Evolutionary conservation across 2,888 invertebrate species (phyloP), one percentile per base, ranked within the genome.

Genomic region (Seira musarum): DNA sequence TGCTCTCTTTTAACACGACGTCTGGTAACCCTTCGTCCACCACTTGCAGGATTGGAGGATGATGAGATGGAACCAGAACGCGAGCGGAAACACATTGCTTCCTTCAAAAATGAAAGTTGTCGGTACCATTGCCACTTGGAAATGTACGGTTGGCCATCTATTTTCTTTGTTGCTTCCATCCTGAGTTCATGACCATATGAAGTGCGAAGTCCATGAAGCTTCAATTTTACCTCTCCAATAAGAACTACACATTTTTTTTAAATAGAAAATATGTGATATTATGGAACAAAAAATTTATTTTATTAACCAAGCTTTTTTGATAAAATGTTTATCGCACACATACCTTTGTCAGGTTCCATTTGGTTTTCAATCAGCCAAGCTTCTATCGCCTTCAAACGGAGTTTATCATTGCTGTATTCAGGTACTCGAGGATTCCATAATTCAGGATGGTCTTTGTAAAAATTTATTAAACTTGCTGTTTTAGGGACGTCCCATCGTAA

Each of bases 101-200:
- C 83, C 46, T 81, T 83, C 24, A 83, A 66, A 66, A 83, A 83
- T 0, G 80, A 79, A 13, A 83, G 80, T 19, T 83, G 81, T 69
- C 81, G 46, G 53, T 83, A 83, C 83, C 83, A 83, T 60, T 83
- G 83, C 83, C 83, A 83, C 21, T 83, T 83, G 21, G 83, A 83
- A 5, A 65, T 61, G 46, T 76, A 80, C 21, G 81, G 61, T 46
- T 81, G 79, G 1, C 63, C 70, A 19, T 83, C 81, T 30, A 79
- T 78, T 19, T 49, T 64, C 35, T 80, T 81, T 1, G 81, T 71
- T 15, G 69, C 77, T 66, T 83, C 83, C 80, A 83, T 69, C 67
- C 81, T 83, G 17, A 83, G 25, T 57, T 83, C 81, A 24, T 83
- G 83, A 13, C 83, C 83, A 65, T 81, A 83, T 0, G 83, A 83